Evolutionary conservation across 2,113 vertebrate genomes (phyloP), one percentile per base, ranked within the genome.

Genomic region (Carassius auratus): DNA sequence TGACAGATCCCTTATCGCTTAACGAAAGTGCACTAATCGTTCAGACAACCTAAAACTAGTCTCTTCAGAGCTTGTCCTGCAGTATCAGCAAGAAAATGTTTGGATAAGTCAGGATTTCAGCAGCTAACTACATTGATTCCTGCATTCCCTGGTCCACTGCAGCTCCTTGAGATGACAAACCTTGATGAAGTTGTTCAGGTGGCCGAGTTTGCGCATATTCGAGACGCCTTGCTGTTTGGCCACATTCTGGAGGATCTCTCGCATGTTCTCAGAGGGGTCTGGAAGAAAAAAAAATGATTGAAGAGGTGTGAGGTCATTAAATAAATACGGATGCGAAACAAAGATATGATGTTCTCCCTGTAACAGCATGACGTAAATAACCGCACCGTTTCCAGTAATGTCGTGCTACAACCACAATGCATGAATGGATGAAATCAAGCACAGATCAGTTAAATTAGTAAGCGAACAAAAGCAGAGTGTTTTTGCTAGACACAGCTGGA

Each of bases 141-240:
- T 57, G 50, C 8, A 76, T 33, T 76, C 14, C 73, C 36, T 73
- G 69, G 19, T 73, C 8, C 19, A 42, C 26, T 48, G 36, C 42
- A 45, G 23, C 42, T 75, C 1, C 5, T 26, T 68, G 23, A 38
- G 23, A 66, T 36, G 38, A 81, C 85, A 78, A 85, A 99, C 98
- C 97, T 99, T 99, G 89, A 97, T 97, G 90, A 99, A 99, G 93
- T 99, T 99, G 96, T 99, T 99, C 94, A 99, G 94, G 92, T 99
- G 98, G 91, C 98, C 98, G 89, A 99, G 89, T 92, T 99, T 99
- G 90, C 98, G 97, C 98, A 99, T 99, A 94, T 99, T 99, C 92
- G 97, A 98, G 87, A 99, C 97, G 2, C 98, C 98, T 87, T 98
- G 97, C 5, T 97, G 94, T 92, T 97, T 99, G 92, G 96, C 96